These are phyloP conservation scores for Muschampia plurimacula DNA, from an alignment of 2,888 invertebrate genomes.

Conservation along the genomic window DNA sequence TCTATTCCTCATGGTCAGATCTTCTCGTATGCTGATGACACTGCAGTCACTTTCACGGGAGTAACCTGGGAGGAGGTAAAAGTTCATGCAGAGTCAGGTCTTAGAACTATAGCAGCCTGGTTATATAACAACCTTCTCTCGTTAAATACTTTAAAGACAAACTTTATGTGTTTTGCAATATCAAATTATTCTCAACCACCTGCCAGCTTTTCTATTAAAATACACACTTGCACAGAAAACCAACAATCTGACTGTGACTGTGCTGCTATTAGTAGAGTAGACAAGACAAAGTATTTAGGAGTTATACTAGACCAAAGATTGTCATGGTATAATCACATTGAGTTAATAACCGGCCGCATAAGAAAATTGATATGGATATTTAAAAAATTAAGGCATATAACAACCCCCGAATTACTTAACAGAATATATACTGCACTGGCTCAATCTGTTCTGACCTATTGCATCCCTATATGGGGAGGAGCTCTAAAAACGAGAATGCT, in stretches of 20 bases:
- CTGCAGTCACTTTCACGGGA: too few relatives aligned
- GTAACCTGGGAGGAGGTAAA: too few relatives aligned
- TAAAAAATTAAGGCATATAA: not conserved
- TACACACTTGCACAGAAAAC: not conserved
- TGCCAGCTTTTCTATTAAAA: not conserved
- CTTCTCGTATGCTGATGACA: too few relatives aligned
- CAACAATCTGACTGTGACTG: not conserved
- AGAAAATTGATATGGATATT: not conserved
- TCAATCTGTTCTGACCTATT: not conserved
- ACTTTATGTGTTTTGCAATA: not conserved
- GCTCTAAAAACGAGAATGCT: constrained; percentile 1
- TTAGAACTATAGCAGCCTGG: not conserved
- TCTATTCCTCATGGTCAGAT: too few relatives aligned
- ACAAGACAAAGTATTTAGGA: constrained; percentile 3
- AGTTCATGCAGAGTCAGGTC: too few relatives aligned
- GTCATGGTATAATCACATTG: constrained; percentile 1
- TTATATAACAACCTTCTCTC: constrained; percentile 1
- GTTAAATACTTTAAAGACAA: not conserved
- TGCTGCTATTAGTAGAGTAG: constrained; percentile 4
- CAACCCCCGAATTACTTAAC: not conserved
- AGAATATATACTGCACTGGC: not conserved
- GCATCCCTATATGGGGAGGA: constrained; percentile 1
- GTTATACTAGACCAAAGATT: not conserved
- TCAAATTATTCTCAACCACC: not conserved
- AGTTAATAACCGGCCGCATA: constrained; percentile 1